These are phyloP conservation scores for Pseudomyrmex sp. DNA, from an alignment of 1,140 invertebrate genomes.

Conservation along the genomic window DNA sequence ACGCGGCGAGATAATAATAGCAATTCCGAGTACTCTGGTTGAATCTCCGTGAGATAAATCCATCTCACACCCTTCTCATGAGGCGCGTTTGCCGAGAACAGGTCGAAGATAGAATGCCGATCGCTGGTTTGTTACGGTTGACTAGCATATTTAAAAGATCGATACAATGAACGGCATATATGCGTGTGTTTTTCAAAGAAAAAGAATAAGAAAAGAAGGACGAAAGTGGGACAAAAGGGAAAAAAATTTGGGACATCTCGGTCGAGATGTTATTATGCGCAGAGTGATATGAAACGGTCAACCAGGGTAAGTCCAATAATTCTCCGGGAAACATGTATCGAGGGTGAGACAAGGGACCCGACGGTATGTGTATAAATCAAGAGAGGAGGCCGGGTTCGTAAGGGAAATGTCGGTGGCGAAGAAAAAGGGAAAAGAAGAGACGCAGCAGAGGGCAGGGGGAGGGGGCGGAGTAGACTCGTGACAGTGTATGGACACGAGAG, in stretches of 20 bases:
- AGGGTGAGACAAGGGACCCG: constrained; percentile 66
- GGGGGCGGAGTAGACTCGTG: constrained; percentile 13
- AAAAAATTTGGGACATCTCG: constrained; percentile 35
- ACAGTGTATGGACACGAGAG: constrained; percentile 25
- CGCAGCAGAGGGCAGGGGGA: constrained; percentile 10
- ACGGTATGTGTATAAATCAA: constrained; percentile 76
- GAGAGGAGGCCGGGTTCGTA: constrained; percentile 71
- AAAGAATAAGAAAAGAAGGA: not conserved
- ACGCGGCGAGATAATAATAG: constrained; percentile 41
- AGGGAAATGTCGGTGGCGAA: constrained; percentile 69
- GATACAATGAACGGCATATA: not conserved
- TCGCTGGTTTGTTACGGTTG: constrained; percentile 2
- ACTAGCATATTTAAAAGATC: constrained; percentile 16
- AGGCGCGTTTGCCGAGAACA: too few species aligned
- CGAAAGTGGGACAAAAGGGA: constrained; percentile 27
- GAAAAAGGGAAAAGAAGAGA: constrained; percentile 62
- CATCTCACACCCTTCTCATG: not conserved
- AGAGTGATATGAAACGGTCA: constrained; percentile 16
- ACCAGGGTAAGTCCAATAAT: constrained; percentile 35
- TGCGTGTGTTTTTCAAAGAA: constrained; percentile 1
- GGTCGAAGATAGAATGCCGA: not conserved
- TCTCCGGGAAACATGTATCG: constrained; percentile 57
- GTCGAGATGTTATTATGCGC: too few species aligned
- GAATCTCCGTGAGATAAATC: constrained; percentile 43
- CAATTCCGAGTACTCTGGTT: constrained; percentile 52